Evolutionary conservation across 1,140 invertebrate genomes (phyloP), one percentile per base, ranked within the genome.

Genomic region (Monochamus saltuarius): DNA sequence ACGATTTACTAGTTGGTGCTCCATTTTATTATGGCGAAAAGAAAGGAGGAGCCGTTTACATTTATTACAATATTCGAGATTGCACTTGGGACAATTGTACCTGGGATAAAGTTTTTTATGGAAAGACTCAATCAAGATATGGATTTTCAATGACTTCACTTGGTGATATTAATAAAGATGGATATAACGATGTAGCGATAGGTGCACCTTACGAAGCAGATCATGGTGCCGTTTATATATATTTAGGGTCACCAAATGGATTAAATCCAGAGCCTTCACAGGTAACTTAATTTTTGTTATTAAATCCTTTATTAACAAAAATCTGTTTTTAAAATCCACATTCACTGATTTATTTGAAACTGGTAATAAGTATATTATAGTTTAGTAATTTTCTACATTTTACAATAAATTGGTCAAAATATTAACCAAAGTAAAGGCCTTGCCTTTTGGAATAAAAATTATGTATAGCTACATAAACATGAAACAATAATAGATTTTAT

Each of bases 81-180:
- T 70, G 74, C 58, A 65, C 59, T 2, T 13, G 47, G 10, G 63
- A 79, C 60, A 71, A 79, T 42, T 78, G 82, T 58, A 77, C 78
- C 53, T 61, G 80, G 50, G 79, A 82, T 13, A 65, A 84, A n/a
- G 85, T 83, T 73, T 67, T 92, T 6, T 86, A 84, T 8, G 90
- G 90, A 2, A 83, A 85, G 50, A 72, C 80, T 40, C 89, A 92
- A 77, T 91, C 89, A 42, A 85, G 91, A 61, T 97, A 95, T 77
- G 94, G 94, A 4, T 87, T 95, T 64, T 83, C 95, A 0, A 80
- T 98, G 57, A 84, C 93, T 1, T 89, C 89, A 72, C 77, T 94
- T 17, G 92, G 93, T 35, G 95, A 98, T 76, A 80, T 98, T 7
- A 97, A 98, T 74, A 91, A 90, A 77, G 95, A 97, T 76, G 87